Evolutionary conservation across 2,888 invertebrate genomes (phyloP).

Genomic region (Eupeodes latifasciatus): DNA sequence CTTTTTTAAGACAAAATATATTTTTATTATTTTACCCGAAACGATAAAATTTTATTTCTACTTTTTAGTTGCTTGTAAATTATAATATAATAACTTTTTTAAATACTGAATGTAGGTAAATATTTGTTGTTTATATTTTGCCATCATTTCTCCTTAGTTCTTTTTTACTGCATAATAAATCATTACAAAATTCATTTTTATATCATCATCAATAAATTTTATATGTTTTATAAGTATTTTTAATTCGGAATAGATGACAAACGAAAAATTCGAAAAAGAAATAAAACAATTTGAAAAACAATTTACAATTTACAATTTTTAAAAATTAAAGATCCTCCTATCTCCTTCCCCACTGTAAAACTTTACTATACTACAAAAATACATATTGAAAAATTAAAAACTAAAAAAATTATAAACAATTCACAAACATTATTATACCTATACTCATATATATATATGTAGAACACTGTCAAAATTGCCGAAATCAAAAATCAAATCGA

Average conservation of each 20-base stretch:
- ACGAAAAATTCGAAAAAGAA: conserved; percentile 59
- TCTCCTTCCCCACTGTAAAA: conserved; percentile 42
- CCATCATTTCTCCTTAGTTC: conserved; percentile 4
- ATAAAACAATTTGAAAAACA: conserved; percentile 34
- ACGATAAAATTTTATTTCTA: conserved; percentile 8
- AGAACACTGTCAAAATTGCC: conserved; percentile 89
- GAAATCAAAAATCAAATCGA: conserved; percentile 88
- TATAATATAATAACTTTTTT: neutral
- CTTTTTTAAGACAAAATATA: neutral
- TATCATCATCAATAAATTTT: neutral
- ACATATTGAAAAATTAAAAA: conserved; percentile 20
- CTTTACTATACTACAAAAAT: conserved; percentile 12
- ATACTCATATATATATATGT: conserved; percentile 56
- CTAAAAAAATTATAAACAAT: conserved; percentile 16
- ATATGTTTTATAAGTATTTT: neutral
- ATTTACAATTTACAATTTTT: conserved; percentile 43
- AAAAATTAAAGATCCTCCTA: conserved; percentile 31
- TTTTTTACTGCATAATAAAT: neutral
- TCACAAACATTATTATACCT: conserved; percentile 73
- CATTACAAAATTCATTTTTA: conserved; percentile 22
- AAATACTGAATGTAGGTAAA: neutral
- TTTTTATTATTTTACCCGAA: conserved; percentile 11
- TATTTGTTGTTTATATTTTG: conserved; percentile 30
- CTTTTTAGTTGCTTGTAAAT: conserved; percentile 52
- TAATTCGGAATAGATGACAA: conserved; percentile 68